phyloP scores from a whole-genome alignment of 2,888 invertebrate species.

The Brassicogethes aeneus region DNA sequence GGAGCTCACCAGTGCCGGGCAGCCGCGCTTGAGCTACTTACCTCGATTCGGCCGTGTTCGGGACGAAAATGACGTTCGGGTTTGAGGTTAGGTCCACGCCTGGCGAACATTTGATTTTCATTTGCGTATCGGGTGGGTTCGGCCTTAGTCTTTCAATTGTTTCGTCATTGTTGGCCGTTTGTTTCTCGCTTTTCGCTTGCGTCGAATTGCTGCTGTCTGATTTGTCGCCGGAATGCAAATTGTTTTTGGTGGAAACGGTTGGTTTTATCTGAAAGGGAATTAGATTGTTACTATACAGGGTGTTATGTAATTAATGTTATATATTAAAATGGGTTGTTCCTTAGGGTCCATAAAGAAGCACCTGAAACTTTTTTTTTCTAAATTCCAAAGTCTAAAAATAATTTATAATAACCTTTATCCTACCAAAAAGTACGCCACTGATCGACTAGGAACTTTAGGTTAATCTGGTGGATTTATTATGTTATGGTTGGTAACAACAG shows the following conservation, averaged over 20 bases:
- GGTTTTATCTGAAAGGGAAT: slow-evolving; percentile 10
- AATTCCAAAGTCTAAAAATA: no score
- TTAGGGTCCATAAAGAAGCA: no score
- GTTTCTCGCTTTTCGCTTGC: slow-evolving; percentile 11
- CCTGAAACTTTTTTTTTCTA: no score
- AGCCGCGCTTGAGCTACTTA: slow-evolving; percentile 18
- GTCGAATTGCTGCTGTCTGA: slow-evolving; percentile 32
- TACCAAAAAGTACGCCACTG: no score
- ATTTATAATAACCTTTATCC: no score
- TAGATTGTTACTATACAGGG: no score
- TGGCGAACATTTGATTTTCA: slow-evolving; percentile 30
- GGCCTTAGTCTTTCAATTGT: neutral
- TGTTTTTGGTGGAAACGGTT: slow-evolving; percentile 16
- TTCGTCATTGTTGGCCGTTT: neutral
- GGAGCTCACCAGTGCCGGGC: no score
- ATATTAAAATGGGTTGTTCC: no score
- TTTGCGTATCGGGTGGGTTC: neutral
- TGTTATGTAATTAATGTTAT: no score
- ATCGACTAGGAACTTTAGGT: no score
- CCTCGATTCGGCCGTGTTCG: slow-evolving; percentile 33
- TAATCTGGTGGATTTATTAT: no score
- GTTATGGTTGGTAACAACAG: no score
- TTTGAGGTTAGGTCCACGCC: slow-evolving; percentile 34
- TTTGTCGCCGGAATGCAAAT: slow-evolving; percentile 22
- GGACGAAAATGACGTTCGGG: slow-evolving; percentile 35